These are phyloP conservation scores for Polypterus senegalus DNA, from an alignment of 2,113 vertebrate genomes.

Conservation along the genomic window DNA sequence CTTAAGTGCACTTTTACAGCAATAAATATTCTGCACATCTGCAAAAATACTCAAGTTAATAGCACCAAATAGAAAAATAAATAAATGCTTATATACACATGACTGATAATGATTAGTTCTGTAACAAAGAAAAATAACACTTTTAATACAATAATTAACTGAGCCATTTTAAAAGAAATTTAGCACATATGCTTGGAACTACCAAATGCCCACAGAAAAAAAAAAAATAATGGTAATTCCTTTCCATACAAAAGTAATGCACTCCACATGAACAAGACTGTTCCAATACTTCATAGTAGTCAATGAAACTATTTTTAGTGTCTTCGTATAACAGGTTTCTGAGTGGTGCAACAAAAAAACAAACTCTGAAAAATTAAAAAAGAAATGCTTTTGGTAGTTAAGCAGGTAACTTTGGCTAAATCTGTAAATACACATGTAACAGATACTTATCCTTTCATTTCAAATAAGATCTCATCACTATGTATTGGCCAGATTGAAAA, in stretches of 20 bases:
- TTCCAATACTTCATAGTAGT: no score
- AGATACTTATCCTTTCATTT: no score
- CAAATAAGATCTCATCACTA: no score
- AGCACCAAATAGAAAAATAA: slow-evolving; percentile 37
- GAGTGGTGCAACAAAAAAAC: no score
- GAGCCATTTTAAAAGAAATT: slow-evolving; percentile 1
- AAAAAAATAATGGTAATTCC: background rate
- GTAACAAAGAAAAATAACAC: slow-evolving; percentile 7
- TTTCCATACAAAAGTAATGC: background rate
- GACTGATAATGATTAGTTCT: slow-evolving; percentile 9
- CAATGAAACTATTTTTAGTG: no score
- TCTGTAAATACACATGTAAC: background rate
- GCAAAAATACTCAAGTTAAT: slow-evolving; percentile 20
- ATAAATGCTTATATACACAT: slow-evolving; percentile 22
- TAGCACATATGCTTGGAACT: slow-evolving; percentile 2
- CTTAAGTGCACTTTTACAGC: slow-evolving; percentile 34
- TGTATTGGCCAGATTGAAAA: no score
- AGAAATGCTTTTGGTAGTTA: background rate
- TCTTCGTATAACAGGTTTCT: no score
- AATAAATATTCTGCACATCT: slow-evolving; percentile 18
- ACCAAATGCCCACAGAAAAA: background rate
- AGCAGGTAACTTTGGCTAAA: background rate
- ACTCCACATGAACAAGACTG: background rate
- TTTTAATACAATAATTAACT: slow-evolving; percentile 3
- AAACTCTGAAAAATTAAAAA: no score